Base-by-base conservation (phyloP, 1,140 invertebrate species). In the Leptinotarsa defecta region DNA sequence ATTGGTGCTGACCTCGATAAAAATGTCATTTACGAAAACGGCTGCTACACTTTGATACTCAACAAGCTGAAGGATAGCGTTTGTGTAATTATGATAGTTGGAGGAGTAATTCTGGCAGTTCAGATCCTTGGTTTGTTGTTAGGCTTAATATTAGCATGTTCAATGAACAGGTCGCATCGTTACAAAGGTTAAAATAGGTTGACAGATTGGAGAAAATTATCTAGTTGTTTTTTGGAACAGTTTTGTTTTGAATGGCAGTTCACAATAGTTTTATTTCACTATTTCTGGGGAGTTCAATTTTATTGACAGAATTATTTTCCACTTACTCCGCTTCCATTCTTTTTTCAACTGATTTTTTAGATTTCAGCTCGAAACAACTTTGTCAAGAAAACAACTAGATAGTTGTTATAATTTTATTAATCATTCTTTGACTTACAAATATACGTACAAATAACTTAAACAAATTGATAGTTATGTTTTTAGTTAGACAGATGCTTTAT, bases 51-150 rank as follows among this genome's bases (percentile, higher is more conserved):
- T 34, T 91, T 92, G 81, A 85, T 95, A 76, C 87, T 93, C 71
- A 86, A 90, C 1, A 87, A 87, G 27, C 83, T 94, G 62, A 85
- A 89, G 49, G 87, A 88, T 20, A 89, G 94, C 77, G 87, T 90
- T 78, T 87, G 88, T 48, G 88, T 91, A 57, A 87, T 95, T 52
- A 88, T 94, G 62, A 90, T 88, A 43, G 85, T 92, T 11, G 88
- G 89, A 0, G 88, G 93, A 70, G 89, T 88, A 22, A 87, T 95
- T 63, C 89, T 92, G 49, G 86, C 91, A 17, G 77, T 93, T 75
- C 91, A 95, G 86, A 84, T 94, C 64, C 82, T 95, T 34, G 93
- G 93, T 49, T 88, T 96, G 79, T 90, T 94, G 67, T 94, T 95
- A 81, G 91, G 94, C 2, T 86, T 95, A 81, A 89, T 94, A 77